phyloP scores from a whole-genome alignment of 2,888 invertebrate genomes.

The Agrypnus murinus region DNA sequence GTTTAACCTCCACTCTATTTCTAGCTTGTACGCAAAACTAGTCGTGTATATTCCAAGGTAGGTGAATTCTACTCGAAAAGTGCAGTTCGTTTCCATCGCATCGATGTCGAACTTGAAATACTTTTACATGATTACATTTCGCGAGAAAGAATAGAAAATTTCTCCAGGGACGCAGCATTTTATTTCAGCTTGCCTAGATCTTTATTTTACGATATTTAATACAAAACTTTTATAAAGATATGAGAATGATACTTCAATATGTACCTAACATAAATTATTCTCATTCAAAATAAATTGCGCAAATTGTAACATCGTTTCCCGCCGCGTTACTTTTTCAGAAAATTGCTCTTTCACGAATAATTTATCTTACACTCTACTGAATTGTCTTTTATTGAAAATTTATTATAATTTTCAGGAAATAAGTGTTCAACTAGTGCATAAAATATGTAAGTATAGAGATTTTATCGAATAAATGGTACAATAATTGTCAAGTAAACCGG shows the following conservation, averaged over 20 bases:
- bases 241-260: constrained; percentile 1
- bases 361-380: constrained; percentile 4
- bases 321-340: too few species aligned
- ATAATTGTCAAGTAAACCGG: constrained; percentile 19
- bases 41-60: too few species aligned
- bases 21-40: too few species aligned
- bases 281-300: too few species aligned
- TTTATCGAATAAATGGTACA: constrained; percentile 24
- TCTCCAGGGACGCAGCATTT: constrained; percentile 23
- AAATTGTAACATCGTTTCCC: too few species aligned
- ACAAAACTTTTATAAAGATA: constrained; percentile 14
- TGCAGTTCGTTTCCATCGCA: too few species aligned
- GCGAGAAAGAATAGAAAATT: constrained; percentile 17
- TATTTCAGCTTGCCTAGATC: constrained; percentile 17
- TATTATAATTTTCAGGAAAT: background rate
- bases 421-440: background rate
- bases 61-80: too few species aligned
- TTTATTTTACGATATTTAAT: constrained; percentile 16
- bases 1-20: too few species aligned
- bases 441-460: constrained; percentile 16
- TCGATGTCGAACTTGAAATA: too few species aligned
- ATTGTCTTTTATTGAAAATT: constrained; percentile 18
- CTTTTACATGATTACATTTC: constrained; percentile 7
- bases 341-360: constrained; percentile 5
- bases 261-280: background rate